These are phyloP conservation scores for Apocrypta bakeri DNA, from an alignment of 1,140 invertebrate genomes.

Conservation along the genomic window DNA sequence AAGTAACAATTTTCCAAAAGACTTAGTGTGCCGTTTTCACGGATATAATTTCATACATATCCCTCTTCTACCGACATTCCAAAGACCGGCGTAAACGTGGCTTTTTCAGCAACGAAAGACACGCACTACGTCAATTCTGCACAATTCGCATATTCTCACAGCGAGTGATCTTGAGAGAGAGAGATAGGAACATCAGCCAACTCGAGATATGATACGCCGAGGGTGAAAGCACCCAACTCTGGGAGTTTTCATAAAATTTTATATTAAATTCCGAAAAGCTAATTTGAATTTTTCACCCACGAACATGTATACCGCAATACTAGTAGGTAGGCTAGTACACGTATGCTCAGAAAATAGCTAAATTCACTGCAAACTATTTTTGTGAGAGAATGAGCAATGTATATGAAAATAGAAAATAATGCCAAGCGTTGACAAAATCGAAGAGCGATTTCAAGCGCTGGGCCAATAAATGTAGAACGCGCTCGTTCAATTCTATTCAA, in stretches of 20 bases:
- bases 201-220: no score
- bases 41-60: slow-evolving; percentile 66
- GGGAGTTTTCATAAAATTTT: slow-evolving; percentile 15
- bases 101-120: slow-evolving; percentile 15
- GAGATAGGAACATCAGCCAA: not conserved
- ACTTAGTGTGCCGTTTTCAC: slow-evolving; percentile 57
- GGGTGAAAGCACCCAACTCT: not conserved
- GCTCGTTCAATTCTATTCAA: slow-evolving; percentile 47
- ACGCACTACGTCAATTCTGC: slow-evolving; percentile 34
- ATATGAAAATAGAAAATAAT: slow-evolving; percentile 22
- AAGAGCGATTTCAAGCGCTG: slow-evolving; percentile 32
- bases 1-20: slow-evolving; percentile 70
- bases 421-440: slow-evolving; percentile 41
- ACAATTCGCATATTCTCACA: not conserved
- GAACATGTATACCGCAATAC: not conserved
- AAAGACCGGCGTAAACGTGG: slow-evolving; percentile 47
- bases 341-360: not conserved
- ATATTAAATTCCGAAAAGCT: slow-evolving; percentile 41
- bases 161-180: not conserved
- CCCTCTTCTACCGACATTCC: slow-evolving; percentile 54
- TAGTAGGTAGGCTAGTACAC: not conserved
- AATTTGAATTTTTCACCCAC: slow-evolving; percentile 26
- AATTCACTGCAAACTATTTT: not conserved
- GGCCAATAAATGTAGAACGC: slow-evolving; percentile 39
- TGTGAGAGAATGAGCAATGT: not conserved